Evolutionary conservation across 2,797 vertebrate genomes (phyloP), one percentile per base, ranked within the genome.

Genomic region (Sylvia borin): DNA sequence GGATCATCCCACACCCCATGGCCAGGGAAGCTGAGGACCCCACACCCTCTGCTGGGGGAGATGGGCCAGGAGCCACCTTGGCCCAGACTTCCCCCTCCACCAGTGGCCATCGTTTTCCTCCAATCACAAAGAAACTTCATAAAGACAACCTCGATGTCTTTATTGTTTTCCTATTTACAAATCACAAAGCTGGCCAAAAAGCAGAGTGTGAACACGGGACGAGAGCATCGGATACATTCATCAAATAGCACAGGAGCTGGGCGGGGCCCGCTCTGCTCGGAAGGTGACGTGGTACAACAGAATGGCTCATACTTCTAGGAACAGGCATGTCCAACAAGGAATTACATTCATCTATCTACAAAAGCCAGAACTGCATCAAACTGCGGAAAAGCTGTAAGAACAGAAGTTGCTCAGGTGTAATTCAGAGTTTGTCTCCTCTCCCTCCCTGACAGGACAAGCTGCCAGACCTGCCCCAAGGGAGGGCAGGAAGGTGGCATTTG

Each of bases 151-250:
- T 14, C 10, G 16, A 20, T 85, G 91, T 90, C 96, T 97, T 97
- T 97, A 97, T 97, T 97, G 84, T 95, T 85, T 87, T 93, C 92
- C 94, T 97, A 97, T 97, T 96, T 97, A 97, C 97, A 97, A 67
- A 93, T 85, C 85, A 85, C 95, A 48, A 90, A 96, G 95, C 92
- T 77, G 95, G 94, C 95, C 85, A 45, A 75, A 96, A 96, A 95
- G 93, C 95, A 85, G 94, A 90, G 91, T 55, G 76, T 84, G 89
- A 95, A 95, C 88, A 92, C 83, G 16, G 95, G 76, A 92, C 82
- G 38, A 93, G 95, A 95, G 94, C 91, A 70, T 64, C 21, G 15
- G 94, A 81, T 97, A 97, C 97, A 96, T 96, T 97, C 96, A 95
- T 87, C 61, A 51, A 43, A 90, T 1, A 93, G 95, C 94, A n/a